phyloP scores from a whole-genome alignment of 35 echinoderm and acorn worm genomes.

The Apostichopus parvimensis region DNA sequence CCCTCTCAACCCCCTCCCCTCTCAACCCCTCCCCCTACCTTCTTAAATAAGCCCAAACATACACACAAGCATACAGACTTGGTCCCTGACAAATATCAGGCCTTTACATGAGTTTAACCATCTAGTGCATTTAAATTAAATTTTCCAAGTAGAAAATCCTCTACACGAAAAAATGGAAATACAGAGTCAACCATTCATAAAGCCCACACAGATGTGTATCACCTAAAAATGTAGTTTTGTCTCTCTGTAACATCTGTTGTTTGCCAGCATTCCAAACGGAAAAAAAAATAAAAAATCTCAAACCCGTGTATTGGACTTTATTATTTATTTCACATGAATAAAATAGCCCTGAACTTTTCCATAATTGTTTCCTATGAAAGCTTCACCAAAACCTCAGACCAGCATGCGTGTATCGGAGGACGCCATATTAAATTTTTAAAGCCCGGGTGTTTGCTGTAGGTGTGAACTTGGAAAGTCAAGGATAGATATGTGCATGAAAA shows the following conservation, averaged over 20 bases:
- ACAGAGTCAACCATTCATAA: too few species aligned
- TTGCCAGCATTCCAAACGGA: not conserved
- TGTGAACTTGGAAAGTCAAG: not conserved
- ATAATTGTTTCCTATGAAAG: not conserved
- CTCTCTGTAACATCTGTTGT: constrained; percentile 4
- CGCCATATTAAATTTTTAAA: not conserved
- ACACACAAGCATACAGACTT: too few species aligned
- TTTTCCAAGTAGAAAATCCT: too few species aligned
- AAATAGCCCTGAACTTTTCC: constrained; percentile 22
- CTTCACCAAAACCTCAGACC: not conserved
- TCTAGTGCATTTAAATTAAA: too few species aligned
- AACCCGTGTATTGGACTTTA: not conserved
- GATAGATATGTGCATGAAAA: not conserved
- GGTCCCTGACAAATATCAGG: too few species aligned
- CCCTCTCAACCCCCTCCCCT: not conserved
- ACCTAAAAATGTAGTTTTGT: not conserved
- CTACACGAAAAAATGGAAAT: too few species aligned
- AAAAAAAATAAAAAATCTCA: not conserved
- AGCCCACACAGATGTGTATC: not conserved
- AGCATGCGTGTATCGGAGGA: not conserved
- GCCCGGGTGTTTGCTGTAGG: not conserved
- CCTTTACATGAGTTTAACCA: too few species aligned
- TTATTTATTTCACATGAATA: not conserved
- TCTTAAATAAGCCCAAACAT: too few species aligned
- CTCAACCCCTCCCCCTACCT: too few species aligned